Percentiles rank a stretch among this genome's conserved stretches.
phyloP scores from a whole-genome alignment of 1,140 invertebrate genomes.

The Anoplophora glabripennis region DNA sequence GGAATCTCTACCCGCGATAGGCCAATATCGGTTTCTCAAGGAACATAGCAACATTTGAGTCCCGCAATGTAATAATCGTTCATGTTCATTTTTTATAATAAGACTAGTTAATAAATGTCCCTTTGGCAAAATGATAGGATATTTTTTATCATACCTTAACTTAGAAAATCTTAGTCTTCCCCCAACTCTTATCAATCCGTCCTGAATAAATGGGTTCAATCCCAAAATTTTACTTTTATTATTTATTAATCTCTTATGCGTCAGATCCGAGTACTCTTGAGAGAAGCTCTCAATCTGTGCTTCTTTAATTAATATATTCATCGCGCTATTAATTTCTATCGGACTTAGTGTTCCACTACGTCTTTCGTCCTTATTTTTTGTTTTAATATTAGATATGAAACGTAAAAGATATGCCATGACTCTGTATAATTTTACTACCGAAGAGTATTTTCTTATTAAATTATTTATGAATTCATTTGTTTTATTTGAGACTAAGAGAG shows the following conservation, averaged over 20 bases:
- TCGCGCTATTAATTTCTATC: constrained; percentile 6
- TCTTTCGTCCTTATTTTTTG: not conserved
- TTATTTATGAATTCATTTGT: not conserved
- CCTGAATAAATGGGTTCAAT: too few relatives aligned
- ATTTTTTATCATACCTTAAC: too few relatives aligned
- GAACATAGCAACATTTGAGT: not conserved
- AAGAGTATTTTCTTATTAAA: constrained; percentile 10
- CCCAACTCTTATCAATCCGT: too few relatives aligned
- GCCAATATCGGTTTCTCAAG: not conserved
- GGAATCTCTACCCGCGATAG: not conserved
- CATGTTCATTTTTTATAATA: too few relatives aligned
- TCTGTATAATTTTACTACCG: constrained; percentile 13
- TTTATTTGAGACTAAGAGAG: not conserved
- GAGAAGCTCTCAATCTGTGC: constrained; percentile 11
- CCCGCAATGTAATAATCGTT: not conserved
- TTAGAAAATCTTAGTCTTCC: too few relatives aligned
- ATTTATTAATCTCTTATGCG: constrained; percentile 7
- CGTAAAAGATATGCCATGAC: constrained; percentile 13
- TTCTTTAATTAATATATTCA: constrained; percentile 3
- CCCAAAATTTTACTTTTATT: constrained; percentile 10
- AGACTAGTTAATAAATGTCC: too few relatives aligned
- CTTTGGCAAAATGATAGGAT: too few relatives aligned
- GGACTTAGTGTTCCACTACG: constrained; percentile 4
- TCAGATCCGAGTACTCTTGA: constrained; percentile 14
- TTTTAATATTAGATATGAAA: constrained; percentile 8